Conservation (phyloP, 2,888 invertebrate species). For the Eupithecia subumbrata region DNA sequence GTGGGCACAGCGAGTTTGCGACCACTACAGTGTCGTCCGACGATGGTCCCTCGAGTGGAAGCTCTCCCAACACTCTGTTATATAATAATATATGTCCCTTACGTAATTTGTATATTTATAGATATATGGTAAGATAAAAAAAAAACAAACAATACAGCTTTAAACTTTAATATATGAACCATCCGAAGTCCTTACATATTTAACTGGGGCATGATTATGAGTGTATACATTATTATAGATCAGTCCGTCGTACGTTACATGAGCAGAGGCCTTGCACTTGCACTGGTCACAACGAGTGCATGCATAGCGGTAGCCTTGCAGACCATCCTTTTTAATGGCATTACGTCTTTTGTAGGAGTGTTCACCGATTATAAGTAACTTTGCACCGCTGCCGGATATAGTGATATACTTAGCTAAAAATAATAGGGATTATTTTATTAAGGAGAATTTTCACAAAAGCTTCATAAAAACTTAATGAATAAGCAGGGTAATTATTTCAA, state of each 20-base stretch:
- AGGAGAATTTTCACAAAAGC: background rate
- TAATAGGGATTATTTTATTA: background rate
- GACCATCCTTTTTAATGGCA: constrained; percentile 5
- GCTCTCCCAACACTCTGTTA: background rate
- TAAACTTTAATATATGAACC: constrained; percentile 23
- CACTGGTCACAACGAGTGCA: constrained; percentile 17
- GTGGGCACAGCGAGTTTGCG: no score
- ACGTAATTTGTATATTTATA: background rate
- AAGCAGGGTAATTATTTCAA: background rate
- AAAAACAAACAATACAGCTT: background rate
- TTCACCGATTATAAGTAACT: constrained; percentile 19
- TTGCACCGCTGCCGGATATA: background rate
- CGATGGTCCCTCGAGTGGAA: no score
- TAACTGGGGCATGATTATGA: constrained; percentile 35
- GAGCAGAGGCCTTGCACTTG: constrained; percentile 30
- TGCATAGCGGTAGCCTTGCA: constrained; percentile 6
- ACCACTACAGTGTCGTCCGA: no score
- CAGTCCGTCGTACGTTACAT: constrained; percentile 16
- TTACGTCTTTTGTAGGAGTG: constrained; percentile 9
- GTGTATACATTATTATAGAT: constrained; percentile 16
- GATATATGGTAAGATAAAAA: background rate
- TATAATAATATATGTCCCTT: background rate
- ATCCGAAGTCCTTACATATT: constrained; percentile 9
- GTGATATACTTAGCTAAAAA: constrained; percentile 25
- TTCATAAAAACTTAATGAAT: background rate